Percentiles rank a stretch among this genome's conserved stretches.
Evolutionary conservation across 2,113 vertebrate species (phyloP).

Genomic region (Albula goreensis): DNA sequence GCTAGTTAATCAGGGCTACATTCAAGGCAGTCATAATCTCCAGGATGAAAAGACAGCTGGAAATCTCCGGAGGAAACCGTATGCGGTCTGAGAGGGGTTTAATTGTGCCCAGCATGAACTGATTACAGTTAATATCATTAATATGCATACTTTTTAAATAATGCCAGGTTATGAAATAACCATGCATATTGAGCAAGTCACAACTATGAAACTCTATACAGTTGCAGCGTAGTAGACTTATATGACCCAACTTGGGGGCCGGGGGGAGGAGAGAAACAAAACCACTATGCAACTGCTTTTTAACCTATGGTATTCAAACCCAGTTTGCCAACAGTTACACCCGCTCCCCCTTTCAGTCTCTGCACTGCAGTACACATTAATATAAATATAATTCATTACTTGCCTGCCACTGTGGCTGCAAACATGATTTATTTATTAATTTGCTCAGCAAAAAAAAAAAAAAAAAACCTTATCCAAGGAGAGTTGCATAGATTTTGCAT

Average conservation of each 20-base stretch:
- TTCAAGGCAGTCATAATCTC: background rate
- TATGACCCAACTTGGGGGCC: background rate
- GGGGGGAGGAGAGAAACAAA: background rate
- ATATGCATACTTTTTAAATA: background rate
- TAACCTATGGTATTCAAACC: background rate
- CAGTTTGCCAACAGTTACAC: background rate
- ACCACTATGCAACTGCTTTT: background rate
- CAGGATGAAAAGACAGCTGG: background rate
- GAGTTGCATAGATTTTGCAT: background rate
- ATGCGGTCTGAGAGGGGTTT: background rate
- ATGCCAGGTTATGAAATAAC: background rate
- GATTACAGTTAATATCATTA: background rate
- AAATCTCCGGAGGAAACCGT: background rate
- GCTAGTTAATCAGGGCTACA: background rate
- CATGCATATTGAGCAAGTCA: background rate
- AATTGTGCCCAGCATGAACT: background rate
- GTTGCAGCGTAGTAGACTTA: background rate
- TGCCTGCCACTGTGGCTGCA: background rate
- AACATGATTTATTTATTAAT: background rate
- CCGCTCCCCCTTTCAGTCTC: background rate
- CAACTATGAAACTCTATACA: background rate
- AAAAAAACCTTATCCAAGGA: background rate
- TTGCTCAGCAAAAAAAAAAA: background rate
- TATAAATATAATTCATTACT: background rate
- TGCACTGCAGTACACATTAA: background rate